Conservation (phyloP, 2,113 vertebrate genomes). For the Plotosus lineatus region DNA sequence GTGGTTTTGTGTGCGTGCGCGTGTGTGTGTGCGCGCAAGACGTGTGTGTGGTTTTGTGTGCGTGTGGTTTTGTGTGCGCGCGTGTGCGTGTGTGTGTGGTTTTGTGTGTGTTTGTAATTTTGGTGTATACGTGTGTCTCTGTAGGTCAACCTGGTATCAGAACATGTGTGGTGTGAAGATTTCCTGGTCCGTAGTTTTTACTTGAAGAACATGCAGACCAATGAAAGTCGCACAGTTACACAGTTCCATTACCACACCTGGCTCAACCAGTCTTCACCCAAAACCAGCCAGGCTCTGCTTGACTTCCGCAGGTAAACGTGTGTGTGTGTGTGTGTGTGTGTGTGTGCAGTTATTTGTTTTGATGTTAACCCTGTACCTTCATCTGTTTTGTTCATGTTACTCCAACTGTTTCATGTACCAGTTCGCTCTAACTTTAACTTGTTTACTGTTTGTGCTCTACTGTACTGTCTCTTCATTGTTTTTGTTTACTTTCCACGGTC, state of each 20-base stretch:
- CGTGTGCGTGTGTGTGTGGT: neutral
- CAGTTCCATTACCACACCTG: conserved; percentile 99
- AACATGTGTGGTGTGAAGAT: conserved; percentile 98
- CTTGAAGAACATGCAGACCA: conserved; percentile 95
- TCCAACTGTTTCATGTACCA: neutral
- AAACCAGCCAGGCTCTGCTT: conserved; percentile 86
- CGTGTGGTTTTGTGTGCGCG: conserved; percentile 9
- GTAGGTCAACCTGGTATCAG: conserved; percentile 95
- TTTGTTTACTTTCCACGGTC: neutral
- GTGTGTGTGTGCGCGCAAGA: too few relatives aligned
- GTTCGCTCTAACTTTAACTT: neutral
- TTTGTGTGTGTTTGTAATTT: conserved; percentile 21
- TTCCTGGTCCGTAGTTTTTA: conserved; percentile 98
- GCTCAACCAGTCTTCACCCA: conserved; percentile 86
- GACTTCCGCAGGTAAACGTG: conserved; percentile 95
- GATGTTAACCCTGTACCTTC: neutral
- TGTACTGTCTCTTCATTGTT: neutral
- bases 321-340: neutral
- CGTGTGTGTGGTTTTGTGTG: neutral
- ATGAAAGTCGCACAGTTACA: conserved; percentile 91
- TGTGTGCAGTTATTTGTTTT: neutral
- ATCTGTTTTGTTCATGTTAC: neutral
- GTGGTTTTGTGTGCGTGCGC: too few relatives aligned
- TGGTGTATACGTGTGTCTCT: conserved; percentile 22
- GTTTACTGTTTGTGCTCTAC: neutral